Base-by-base conservation (phyloP, 2,113 vertebrate genomes). In the Clarias gariepinus region DNA sequence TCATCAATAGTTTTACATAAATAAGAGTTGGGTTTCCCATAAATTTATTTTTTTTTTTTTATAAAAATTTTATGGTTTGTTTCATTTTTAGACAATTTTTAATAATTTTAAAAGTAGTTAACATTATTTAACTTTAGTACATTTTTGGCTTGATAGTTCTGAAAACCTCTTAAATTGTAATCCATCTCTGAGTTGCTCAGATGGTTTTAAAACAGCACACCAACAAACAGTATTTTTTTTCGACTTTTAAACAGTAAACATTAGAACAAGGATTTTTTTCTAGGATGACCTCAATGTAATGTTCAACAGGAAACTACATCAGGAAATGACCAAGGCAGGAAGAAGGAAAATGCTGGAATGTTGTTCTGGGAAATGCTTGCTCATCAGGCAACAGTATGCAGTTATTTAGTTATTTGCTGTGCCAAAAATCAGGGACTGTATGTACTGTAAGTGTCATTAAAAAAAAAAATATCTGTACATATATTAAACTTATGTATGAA, bases 321-420 rank as follows among this genome's bases (percentile, higher is more conserved):
- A 83, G 28, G 73, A 86, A 86, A 88, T 41, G n/a, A n/a, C 74
- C 18, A 28, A 69, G 18, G n/a, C 61, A 83, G 63, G 80, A 81
- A 85, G 71, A 81, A 15, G 36, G 41, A 66, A 55, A 55, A 33
- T 25, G 19, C 58, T 74, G 58, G 84, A 85, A 85, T 85, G 76
- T 85, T 79, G 60, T 85, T 79, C 47, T 79, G 61, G 76, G 28
- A 57, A 68, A 64, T 68, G 21, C 61, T 55, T 64, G 61, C 18
- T 82, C 80, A 87, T 82, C 13, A 64, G 80, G 69, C 68, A 41
- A 47, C 60, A 64, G 19, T 80, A 58, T 12, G 55, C 55, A 60
- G 28, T 60, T 36, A 80, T 80, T 80, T 36, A 60, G 28, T 60
- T 36, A 80, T 80, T 80, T 36, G 18, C 16, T 30, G 47, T 13